These are phyloP conservation scores for Scrobipalpa costella DNA, from an alignment of 2,888 invertebrate species.

Conservation along the genomic window DNA sequence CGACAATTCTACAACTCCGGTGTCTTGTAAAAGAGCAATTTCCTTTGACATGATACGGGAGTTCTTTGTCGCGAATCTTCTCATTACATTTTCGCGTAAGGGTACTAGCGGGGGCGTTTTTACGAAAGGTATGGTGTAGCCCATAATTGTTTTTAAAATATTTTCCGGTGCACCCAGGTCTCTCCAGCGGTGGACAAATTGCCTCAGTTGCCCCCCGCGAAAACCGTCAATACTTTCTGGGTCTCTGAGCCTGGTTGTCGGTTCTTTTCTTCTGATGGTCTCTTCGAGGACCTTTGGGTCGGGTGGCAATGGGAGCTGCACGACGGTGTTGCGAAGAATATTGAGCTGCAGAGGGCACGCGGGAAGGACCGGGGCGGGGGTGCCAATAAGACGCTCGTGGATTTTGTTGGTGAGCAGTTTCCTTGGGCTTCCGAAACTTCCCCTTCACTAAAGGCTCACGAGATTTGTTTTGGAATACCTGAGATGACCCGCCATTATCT, in stretches of 20 bases:
- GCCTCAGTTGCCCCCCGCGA: slow-evolving; percentile 9
- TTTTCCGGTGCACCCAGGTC: slow-evolving; percentile 5
- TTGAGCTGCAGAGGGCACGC: too few species aligned
- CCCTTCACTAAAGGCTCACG: not conserved
- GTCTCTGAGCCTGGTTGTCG: not conserved
- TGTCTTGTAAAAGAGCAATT: not conserved
- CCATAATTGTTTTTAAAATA: slow-evolving; percentile 16
- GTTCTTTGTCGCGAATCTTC: slow-evolving; percentile 18
- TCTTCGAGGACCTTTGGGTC: not conserved
- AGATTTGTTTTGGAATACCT: not conserved
- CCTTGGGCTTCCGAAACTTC: not conserved
- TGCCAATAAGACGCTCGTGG: too few species aligned
- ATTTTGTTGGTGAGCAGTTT: not conserved
- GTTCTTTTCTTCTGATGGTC: not conserved
- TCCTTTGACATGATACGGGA: slow-evolving; percentile 17
- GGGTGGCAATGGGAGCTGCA: not conserved
- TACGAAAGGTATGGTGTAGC: slow-evolving; percentile 26
- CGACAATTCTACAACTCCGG: slow-evolving; percentile 2
- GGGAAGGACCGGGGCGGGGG: too few species aligned
- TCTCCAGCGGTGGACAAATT: slow-evolving; percentile 7
- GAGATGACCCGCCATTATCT: not conserved
- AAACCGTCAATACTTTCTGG: not conserved
- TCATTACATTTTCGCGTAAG: not conserved
- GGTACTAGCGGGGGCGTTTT: slow-evolving; percentile 17
- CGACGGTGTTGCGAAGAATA: not conserved